Evolutionary conservation across 1,140 invertebrate genomes (phyloP).

Genomic region (Babylonia areolata): DNA sequence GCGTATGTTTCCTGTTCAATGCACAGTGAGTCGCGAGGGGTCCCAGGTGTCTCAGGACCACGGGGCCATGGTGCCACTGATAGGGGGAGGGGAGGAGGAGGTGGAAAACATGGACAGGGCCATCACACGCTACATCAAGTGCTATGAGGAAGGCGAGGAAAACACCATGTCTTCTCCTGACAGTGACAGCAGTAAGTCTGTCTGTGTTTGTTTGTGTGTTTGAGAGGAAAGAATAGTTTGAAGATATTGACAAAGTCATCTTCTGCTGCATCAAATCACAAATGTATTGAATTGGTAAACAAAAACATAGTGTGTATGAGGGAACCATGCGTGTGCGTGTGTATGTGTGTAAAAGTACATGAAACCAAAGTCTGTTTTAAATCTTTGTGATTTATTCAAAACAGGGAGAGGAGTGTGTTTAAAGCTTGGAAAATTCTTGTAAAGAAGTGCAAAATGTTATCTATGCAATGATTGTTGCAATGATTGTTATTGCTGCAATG

Average conservation of each 20-base stretch:
- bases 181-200: conserved; percentile 63
- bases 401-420: too few species aligned
- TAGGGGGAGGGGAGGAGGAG: conserved; percentile 55
- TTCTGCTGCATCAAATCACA: too few species aligned
- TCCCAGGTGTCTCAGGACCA: conserved; percentile 49
- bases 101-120: conserved; percentile 64
- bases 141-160: conserved; percentile 53
- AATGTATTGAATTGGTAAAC: too few species aligned
- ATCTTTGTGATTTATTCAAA: too few species aligned
- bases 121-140: conserved; percentile 61
- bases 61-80: neutral
- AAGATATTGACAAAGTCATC: too few species aligned
- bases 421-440: too few species aligned
- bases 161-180: conserved; percentile 66
- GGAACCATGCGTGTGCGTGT: neutral
- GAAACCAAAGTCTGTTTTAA: too few species aligned
- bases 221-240: neutral
- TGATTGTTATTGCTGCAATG: too few species aligned
- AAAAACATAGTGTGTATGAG: too few species aligned
- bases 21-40: conserved; percentile 57
- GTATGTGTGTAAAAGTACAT: neutral
- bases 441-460: too few species aligned
- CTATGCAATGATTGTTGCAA: too few species aligned
- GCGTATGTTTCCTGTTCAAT: too few species aligned
- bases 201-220: neutral